These are phyloP conservation scores for Scolopax rusticola DNA, from an alignment of 2,797 vertebrate species.

Conservation along the genomic window DNA sequence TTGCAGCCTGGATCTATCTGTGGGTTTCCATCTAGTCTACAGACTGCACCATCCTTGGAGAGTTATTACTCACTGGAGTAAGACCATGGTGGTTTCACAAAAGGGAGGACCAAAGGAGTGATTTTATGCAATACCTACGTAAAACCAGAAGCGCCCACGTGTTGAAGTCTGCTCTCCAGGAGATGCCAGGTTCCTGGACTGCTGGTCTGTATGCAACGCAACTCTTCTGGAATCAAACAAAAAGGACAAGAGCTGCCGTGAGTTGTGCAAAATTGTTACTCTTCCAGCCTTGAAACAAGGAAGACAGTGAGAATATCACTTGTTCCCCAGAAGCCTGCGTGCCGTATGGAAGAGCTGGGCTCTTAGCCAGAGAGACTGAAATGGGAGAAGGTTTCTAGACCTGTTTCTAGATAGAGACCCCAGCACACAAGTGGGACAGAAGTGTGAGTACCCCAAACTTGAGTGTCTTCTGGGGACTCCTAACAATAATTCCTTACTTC, in stretches of 20 bases:
- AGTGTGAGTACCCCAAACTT: background rate
- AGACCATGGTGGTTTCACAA: rapidly evolving
- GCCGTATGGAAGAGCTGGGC: background rate
- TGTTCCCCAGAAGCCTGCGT: background rate
- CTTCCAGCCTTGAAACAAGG: background rate
- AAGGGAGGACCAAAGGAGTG: background rate
- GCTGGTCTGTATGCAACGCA: rapidly evolving
- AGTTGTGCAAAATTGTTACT: background rate
- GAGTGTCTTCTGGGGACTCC: background rate
- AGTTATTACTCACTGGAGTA: background rate
- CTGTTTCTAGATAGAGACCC: too few relatives aligned
- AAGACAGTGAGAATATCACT: background rate
- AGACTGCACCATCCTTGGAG: too few relatives aligned
- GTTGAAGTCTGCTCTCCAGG: background rate
- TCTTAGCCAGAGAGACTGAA: background rate
- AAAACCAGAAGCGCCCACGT: background rate
- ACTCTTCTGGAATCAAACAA: background rate
- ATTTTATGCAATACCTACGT: rapidly evolving
- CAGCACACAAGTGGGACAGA: background rate
- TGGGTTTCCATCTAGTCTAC: background rate
- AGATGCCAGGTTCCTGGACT: background rate
- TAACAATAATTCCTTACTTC: background rate
- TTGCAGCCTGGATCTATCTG: background rate
- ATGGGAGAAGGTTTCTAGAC: background rate
- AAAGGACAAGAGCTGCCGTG: background rate